Percentiles rank a stretch among this genome's conserved stretches.
These are phyloP conservation scores for Parapristionchus giblindavisi DNA, from an alignment of 2,888 invertebrate genomes.

Conservation along the genomic window DNA sequence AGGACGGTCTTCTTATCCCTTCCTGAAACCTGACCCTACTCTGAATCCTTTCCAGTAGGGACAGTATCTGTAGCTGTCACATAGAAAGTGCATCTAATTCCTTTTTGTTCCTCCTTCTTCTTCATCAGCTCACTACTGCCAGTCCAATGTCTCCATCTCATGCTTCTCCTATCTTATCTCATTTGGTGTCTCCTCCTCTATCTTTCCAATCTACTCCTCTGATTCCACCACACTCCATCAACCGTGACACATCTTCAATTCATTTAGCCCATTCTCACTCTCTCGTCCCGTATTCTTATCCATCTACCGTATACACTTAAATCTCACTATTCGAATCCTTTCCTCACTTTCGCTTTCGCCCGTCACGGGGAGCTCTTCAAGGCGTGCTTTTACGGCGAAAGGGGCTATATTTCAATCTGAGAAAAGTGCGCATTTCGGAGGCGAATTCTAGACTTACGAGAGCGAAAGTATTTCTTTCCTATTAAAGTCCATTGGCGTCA, in stretches of 20 bases:
- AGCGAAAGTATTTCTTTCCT: too few relatives aligned
- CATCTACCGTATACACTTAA: too few relatives aligned
- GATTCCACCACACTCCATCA: neutral
- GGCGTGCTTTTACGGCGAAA: too few relatives aligned
- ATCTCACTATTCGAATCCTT: too few relatives aligned
- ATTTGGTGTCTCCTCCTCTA: neutral
- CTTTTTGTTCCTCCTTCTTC: neutral
- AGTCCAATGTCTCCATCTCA: neutral
- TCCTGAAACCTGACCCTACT: neutral
- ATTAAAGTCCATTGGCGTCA: too few relatives aligned
- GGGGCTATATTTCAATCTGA: too few relatives aligned
- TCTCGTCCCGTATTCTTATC: neutral
- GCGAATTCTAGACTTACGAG: too few relatives aligned
- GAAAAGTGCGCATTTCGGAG: too few relatives aligned
- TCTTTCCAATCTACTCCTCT: neutral
- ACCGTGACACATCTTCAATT: conserved; percentile 13
- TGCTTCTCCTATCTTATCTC: neutral
- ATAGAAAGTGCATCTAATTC: too few relatives aligned
- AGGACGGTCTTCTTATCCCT: neutral
- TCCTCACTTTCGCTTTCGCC: too few relatives aligned
- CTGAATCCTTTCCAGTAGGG: conserved; percentile 10
- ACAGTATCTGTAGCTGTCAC: too few relatives aligned
- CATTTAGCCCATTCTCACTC: neutral
- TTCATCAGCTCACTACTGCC: neutral
- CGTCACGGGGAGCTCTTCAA: too few relatives aligned